Base-by-base conservation (phyloP, 2,888 invertebrate species). In the Diarsia brunnea region DNA sequence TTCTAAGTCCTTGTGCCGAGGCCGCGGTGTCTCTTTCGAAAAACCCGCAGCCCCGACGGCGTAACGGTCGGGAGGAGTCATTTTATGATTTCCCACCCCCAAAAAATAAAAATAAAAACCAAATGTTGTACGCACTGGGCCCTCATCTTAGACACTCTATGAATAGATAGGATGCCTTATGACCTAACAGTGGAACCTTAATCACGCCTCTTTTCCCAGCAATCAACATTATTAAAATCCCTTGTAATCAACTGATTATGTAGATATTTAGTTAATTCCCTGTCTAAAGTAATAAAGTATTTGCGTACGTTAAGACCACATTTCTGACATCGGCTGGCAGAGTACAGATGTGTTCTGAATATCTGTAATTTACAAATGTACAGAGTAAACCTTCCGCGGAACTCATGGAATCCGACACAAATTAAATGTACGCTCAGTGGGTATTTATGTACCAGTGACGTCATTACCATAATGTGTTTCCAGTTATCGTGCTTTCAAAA, bases 391-490 rank as follows among this genome's bases (percentile, higher is more conserved):
- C 67, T 79, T 58, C 51, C 69, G 53, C 69, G 60, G 47, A 31
- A 72, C 47, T 79, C 69, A 49, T 74, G 79, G 74, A 79, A 47
- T 67, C 68, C 74, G 53, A 66, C 65, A 76, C 69, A 69, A 73
- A 78, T 78, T 78, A 69, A 78, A 82, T 73, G 73, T 77, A 60
- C 65, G 69, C 58, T n/a, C 38, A 58, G 38, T 24, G n/a, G 31
- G 63, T 79, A 78, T 78, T 79, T 81, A 72, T 81, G 76, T 81
- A 45, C 51, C 65, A 65, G 81, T 81, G 81, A 77, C 69, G 72
- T 81, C 78, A 81, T 82, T 82, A 78, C 63, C 82, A 78, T 81
- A 81, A 81, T 78, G 81, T 81, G 78, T 78, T 81, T 78, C 69
- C 47, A 82, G 73, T 78, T 78, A 73, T 81, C 78, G 69, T 49